Evolutionary conservation across 2,797 vertebrate genomes (phyloP).

Genomic region (Silurus lanzhouensis): DNA sequence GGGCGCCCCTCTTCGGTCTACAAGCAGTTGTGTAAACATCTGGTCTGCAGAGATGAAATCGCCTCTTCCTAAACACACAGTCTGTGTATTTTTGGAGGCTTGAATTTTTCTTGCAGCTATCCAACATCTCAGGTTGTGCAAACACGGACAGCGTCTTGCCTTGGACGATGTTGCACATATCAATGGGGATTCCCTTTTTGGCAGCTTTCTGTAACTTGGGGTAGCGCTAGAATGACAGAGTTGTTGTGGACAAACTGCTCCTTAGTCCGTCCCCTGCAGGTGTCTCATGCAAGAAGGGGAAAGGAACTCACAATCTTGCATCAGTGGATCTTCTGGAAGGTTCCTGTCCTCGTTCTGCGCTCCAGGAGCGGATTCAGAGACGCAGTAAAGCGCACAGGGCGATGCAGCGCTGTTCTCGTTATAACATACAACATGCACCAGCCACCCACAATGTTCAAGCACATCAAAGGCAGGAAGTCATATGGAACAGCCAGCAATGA

Average conservation of each 20-base stretch:
- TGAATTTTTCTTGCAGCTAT: neutral
- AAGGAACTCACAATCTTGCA: neutral
- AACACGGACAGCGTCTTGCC: conserved; percentile 5
- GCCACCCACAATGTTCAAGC: conserved; percentile 2
- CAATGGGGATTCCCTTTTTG: conserved; percentile 24
- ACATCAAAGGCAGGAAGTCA: conserved; percentile 39
- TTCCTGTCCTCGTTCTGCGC: neutral
- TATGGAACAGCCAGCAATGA: conserved; percentile 25
- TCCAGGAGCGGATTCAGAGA: neutral
- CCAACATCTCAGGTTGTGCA: conserved; percentile 9
- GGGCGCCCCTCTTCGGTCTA: conserved; percentile 50
- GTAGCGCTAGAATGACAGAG: neutral
- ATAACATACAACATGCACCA: neutral
- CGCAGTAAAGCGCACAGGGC: neutral
- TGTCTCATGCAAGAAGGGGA: neutral
- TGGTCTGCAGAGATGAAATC: conserved; percentile 67
- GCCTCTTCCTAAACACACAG: conserved; percentile 1
- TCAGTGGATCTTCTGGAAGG: neutral
- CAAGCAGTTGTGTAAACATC: conserved; percentile 68
- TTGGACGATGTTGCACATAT: neutral
- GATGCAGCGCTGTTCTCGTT: neutral
- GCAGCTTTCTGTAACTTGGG: neutral
- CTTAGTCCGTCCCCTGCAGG: neutral
- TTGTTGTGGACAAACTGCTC: neutral
- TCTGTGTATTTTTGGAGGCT: neutral